A percentile compares a stretch with the other conserved stretches of the same genome.
Evolutionary conservation across 2,797 vertebrate species (phyloP).

Genomic region (Ceyx erithaca): DNA sequence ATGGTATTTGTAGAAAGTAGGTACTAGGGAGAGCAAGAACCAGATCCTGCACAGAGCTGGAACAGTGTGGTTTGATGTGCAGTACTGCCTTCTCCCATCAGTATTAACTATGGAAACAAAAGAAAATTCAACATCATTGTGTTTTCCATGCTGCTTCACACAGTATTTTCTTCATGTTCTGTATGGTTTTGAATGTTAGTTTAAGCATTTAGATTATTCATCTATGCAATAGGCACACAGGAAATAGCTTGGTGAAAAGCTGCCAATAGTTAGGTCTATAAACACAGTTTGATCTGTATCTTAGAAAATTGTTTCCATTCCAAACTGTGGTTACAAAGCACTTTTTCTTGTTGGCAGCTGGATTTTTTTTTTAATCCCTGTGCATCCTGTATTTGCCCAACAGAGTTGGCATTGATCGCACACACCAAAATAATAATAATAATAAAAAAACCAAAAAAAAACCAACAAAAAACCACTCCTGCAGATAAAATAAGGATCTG

Average conservation of each 20-base stretch:
- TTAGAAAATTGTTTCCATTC: slow-evolving; percentile 76
- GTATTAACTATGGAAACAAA: slow-evolving; percentile 39
- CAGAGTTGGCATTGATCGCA: slow-evolving; percentile 32
- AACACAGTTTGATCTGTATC: slow-evolving; percentile 77
- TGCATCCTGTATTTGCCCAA: slow-evolving; percentile 39
- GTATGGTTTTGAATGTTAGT: slow-evolving; percentile 58
- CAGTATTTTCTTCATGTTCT: slow-evolving; percentile 39
- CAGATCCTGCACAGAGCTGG: neutral
- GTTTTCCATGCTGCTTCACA: slow-evolving; percentile 34
- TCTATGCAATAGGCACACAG: slow-evolving; percentile 70
- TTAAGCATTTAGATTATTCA: slow-evolving; percentile 64
- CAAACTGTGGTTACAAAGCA: slow-evolving; percentile 67
- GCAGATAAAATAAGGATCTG: slow-evolving; percentile 54
- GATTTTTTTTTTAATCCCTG: slow-evolving; percentile 18
- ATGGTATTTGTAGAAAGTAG: neutral
- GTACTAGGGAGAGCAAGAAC: neutral
- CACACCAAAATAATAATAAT: too few species aligned
- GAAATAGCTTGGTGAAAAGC: slow-evolving; percentile 70
- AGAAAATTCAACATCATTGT: slow-evolving; percentile 33
- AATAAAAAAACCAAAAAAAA: neutral
- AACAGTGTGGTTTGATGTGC: neutral
- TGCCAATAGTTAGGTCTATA: slow-evolving; percentile 71
- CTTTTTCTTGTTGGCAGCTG: slow-evolving; percentile 68
- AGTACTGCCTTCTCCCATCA: neutral
- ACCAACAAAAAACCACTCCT: neutral